Base-by-base conservation (phyloP, 1,140 invertebrate species). In the Drosophila pandora region DNA sequence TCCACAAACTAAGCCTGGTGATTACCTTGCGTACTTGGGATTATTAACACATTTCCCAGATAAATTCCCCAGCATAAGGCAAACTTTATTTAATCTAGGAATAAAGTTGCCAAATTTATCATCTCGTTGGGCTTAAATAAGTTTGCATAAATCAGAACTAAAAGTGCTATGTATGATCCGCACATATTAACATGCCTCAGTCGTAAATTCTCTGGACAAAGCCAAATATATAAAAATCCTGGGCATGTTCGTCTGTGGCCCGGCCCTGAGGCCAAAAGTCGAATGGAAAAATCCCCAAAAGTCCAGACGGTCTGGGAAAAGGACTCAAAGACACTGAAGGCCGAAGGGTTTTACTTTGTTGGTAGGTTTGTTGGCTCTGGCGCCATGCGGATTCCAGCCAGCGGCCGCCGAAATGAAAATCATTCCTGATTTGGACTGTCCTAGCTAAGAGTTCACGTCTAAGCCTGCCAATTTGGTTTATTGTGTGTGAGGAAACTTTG, bases 171-270 rank as follows among this genome's bases (percentile, higher is more conserved):
- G 60, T 79, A 68, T 60, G 65, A 60, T 50, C 65, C 37, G 58
- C 55, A 61, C 81, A 73, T 85, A 84, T 84, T 84, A 85, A 85
- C 76, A 80, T 76, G 68, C 59, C 50, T 50, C 48, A 64, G 65
- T 72, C 76, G 78, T 85, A 84, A 77, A 80, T 85, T 74, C 30
- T 64, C 23, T 45, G 62, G 41, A 37, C 43, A 70, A 76, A 62
- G 59, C 41, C 43, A 62, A 60, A 80, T 80, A 49, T 63, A 57
- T 55, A 48, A 65, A 68, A 76, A 72, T 57, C 21, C 50, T 50
- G 48, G 23, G 39, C 60, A 17, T 67, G 47, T 67, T 52, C 22
- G 63, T 65, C 60, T 52, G 61, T 45, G 54, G 59, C 47, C 49
- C 39, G 45, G 49, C 47, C 47, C 45, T 28, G 45, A 25, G 65